phyloP scores from a whole-genome alignment of 2,888 invertebrate genomes.

The Stratiomys singularior region DNA sequence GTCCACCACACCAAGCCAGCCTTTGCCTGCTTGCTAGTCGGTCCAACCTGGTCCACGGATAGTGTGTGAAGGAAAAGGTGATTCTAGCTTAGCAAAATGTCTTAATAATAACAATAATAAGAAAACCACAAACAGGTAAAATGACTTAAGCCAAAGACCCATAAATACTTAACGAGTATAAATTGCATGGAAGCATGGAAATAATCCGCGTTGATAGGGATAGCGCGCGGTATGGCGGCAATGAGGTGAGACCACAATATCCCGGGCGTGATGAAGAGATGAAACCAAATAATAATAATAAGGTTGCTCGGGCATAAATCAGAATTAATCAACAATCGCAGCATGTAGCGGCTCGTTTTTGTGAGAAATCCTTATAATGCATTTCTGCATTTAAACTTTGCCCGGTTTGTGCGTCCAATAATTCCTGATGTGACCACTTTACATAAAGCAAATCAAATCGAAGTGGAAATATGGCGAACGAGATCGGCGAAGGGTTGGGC shows the following conservation, averaged over 20 bases:
- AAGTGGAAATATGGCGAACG: background rate
- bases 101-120: slow-evolving; percentile 26
- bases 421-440: slow-evolving; percentile 23
- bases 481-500: background rate
- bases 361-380: slow-evolving; percentile 39
- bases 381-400: slow-evolving; percentile 21
- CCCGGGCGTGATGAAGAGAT: slow-evolving; percentile 45
- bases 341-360: slow-evolving; percentile 41
- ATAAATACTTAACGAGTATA: slow-evolving; percentile 45
- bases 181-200: slow-evolving; percentile 36
- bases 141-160: slow-evolving; percentile 21
- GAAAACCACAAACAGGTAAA: slow-evolving; percentile 38
- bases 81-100: slow-evolving; percentile 25
- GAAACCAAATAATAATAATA: slow-evolving; percentile 45
- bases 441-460: background rate
- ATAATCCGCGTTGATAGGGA: slow-evolving; percentile 1
- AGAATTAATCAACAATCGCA: slow-evolving; percentile 48
- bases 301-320: slow-evolving; percentile 41
- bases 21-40: background rate
- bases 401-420: slow-evolving; percentile 12
- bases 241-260: slow-evolving; percentile 15
- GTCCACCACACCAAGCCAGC: background rate
- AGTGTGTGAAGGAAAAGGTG: background rate
- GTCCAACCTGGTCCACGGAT: background rate
- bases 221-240: background rate